phyloP scores from a whole-genome alignment of 37 sponge, comb jelly and placozoan species.

The Aphrocallistes beatrix region DNA sequence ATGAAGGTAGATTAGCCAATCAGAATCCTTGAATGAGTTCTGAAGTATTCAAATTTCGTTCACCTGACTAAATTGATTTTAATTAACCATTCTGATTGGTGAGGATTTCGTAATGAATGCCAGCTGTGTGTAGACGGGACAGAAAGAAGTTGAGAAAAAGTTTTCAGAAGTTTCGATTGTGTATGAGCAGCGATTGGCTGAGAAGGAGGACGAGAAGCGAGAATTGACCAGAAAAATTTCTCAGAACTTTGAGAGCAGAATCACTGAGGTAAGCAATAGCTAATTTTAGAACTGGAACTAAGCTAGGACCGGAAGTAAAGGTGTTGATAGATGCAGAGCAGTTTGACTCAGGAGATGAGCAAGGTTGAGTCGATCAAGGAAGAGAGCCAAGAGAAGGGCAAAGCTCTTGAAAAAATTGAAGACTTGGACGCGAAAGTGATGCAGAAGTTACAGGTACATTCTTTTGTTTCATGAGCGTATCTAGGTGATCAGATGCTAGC shows the following conservation, averaged over 20 bases:
- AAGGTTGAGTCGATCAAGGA: background rate
- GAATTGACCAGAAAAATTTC: background rate
- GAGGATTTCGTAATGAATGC: too few relatives aligned
- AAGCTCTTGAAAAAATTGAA: background rate
- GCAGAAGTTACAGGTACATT: background rate
- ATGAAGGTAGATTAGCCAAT: too few relatives aligned
- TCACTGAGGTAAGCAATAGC: too few relatives aligned
- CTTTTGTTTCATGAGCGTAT: too few relatives aligned
- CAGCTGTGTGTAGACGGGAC: background rate
- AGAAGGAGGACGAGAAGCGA: background rate
- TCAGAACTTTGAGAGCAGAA: background rate
- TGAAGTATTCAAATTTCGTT: too few relatives aligned
- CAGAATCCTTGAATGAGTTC: too few relatives aligned
- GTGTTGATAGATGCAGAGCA: background rate
- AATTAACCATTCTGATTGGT: too few relatives aligned
- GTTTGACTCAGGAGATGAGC: background rate
- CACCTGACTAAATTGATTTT: too few relatives aligned
- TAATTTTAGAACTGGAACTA: too few relatives aligned
- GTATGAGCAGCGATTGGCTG: background rate
- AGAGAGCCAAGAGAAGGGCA: background rate
- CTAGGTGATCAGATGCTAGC: too few relatives aligned
- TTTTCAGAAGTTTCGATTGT: background rate
- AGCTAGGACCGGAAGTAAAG: too few relatives aligned
- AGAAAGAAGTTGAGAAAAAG: background rate
- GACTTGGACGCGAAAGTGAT: background rate